Percentiles rank a stretch among this genome's conserved stretches.
These are phyloP conservation scores for Mustelus asterias DNA, from an alignment of 2,113 vertebrate genomes.

Conservation along the genomic window DNA sequence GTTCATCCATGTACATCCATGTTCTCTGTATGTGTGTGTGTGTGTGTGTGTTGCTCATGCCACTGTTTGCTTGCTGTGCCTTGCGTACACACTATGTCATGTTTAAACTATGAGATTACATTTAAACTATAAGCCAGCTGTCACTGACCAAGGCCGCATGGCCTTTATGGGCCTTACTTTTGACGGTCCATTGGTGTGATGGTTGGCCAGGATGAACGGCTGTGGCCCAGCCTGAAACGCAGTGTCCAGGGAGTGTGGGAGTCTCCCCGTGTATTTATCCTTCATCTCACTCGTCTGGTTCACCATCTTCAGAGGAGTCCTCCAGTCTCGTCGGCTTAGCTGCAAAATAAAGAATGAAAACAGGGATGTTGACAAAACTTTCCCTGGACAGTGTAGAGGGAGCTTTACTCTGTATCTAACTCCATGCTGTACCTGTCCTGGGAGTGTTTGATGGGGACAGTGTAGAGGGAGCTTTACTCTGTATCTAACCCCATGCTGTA, in stretches of 20 bases:
- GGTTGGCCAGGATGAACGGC: conserved; percentile 37
- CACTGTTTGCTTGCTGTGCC: neutral
- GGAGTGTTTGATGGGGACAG: no score
- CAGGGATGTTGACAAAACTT: no score
- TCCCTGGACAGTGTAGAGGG: no score
- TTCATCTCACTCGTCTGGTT: conserved; percentile 47
- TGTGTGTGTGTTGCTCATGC: neutral
- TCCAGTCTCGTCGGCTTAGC: conserved; percentile 44
- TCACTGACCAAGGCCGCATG: neutral
- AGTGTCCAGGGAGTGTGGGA: neutral
- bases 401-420: neutral
- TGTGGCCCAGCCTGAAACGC: conserved; percentile 28
- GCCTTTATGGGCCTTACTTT: conserved; percentile 45
- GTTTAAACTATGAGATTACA: neutral
- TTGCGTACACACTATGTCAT: neutral
- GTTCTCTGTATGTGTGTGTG: neutral
- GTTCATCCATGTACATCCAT: neutral
- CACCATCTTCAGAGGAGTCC: conserved; percentile 40
- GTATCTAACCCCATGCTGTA: neutral
- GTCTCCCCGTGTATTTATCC: conserved; percentile 41
- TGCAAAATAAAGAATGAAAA: neutral
- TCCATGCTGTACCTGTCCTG: neutral
- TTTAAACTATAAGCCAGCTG: neutral
- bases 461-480: neutral
- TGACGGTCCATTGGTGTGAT: conserved; percentile 41